Evolutionary conservation across 1,140 invertebrate species (phyloP), one percentile per base, ranked within the genome.

Genomic region (Popillia japonica): DNA sequence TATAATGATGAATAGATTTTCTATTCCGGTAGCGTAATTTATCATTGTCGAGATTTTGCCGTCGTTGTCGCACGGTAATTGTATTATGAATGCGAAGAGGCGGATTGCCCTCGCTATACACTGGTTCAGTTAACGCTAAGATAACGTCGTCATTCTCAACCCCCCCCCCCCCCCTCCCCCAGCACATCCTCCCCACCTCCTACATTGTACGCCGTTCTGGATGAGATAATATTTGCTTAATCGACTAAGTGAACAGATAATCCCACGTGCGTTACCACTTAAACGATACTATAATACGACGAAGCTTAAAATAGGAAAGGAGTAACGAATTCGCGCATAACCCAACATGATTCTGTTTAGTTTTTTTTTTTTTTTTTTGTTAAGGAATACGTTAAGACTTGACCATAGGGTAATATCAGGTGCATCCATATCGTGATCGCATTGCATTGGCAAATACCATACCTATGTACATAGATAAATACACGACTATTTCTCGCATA

Each of bases 21-120:
- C 61, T 64, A 64, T 64, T 64, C 44, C 22, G 61, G 61, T 20
- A 20, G 20, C 61, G 20, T 64, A 64, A 64, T 64, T 64, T 64
- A 64, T 64, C 61, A 64, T 64, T 64, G 61, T 64, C 61, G 61
- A 64, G 61, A 64, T 64, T 64, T 64, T 64, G 61, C 23, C 61
- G 17, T 20, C 61, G 44, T n/a, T n/a, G 44, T 14, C 44, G 44
- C 44, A n/a, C 7, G 44, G 61, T 64, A 64, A 64, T 64, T 64
- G 23, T 64, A 64, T 64, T 64, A 64, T 64, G 61, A 22, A 64
- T 64, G 23, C 61, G 61, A 64, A 27, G 17, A 9, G 11, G 61
- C 20, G 9, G 17, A 9, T 64, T 64, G 44, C 44, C 11, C 17
- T 48, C 44, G 11, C 44, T 11, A 48, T 14, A 9, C 3, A n/a